A percentile compares a stretch with the other conserved stretches of the same genome.
phyloP scores from a whole-genome alignment of 2,888 invertebrate species.

The Romanomermis culicivorax region DNA sequence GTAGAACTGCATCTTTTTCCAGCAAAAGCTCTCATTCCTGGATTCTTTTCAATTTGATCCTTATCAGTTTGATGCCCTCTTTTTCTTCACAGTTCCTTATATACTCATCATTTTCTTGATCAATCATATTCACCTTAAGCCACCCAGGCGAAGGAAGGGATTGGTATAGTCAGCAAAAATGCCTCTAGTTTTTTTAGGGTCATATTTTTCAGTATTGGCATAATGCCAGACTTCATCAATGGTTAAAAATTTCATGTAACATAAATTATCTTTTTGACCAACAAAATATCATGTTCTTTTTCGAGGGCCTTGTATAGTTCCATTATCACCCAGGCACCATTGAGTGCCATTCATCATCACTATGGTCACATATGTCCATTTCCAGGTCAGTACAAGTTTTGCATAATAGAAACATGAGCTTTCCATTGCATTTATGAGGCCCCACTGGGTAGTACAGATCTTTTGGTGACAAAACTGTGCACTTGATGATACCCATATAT shows the following conservation, averaged over 20 bases:
- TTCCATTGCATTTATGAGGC: slow-evolving; percentile 15
- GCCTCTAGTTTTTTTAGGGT: not conserved
- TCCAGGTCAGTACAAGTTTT: too few relatives aligned
- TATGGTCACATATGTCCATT: too few relatives aligned
- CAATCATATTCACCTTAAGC: slow-evolving; percentile 15
- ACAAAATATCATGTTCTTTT: too few relatives aligned
- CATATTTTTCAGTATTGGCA: not conserved
- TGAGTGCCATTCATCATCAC: not conserved
- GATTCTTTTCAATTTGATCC: too few relatives aligned
- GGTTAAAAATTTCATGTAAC: too few relatives aligned
- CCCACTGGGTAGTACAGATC: slow-evolving; percentile 20
- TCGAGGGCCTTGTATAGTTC: too few relatives aligned
- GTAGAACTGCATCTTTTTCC: too few relatives aligned
- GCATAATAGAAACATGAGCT: slow-evolving; percentile 19
- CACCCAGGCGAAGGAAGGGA: slow-evolving; percentile 12
- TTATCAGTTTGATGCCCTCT: slow-evolving; percentile 16
- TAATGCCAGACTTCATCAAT: not conserved
- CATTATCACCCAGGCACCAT: not conserved
- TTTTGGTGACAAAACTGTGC: too few relatives aligned
- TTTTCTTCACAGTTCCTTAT: slow-evolving; percentile 14
- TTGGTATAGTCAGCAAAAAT: not conserved
- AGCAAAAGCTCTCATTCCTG: slow-evolving; percentile 12
- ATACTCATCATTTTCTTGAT: slow-evolving; percentile 16
- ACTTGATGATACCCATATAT: slow-evolving; percentile 19
- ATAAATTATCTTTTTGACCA: too few relatives aligned